Percentiles rank a stretch among this genome's conserved stretches.
These are phyloP conservation scores for Phyllopteryx taeniolatus DNA, from an alignment of 2,113 vertebrate genomes.

Conservation along the genomic window DNA sequence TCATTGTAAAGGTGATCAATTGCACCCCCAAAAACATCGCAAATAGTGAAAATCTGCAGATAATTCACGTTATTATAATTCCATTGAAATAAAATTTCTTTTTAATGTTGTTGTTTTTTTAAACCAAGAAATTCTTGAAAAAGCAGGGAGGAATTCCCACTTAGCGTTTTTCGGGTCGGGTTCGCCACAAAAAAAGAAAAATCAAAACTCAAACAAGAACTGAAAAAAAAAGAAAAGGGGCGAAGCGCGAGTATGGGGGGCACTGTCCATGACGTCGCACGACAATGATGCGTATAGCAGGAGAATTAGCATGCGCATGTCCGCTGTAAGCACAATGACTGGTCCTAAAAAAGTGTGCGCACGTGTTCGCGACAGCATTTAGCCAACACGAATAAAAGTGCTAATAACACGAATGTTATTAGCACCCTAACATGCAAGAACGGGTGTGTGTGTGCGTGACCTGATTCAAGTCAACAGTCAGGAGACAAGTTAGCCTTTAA, in stretches of 20 bases:
- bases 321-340: slow-evolving; percentile 48
- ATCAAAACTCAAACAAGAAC: too few relatives aligned
- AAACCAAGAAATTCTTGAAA: too few relatives aligned
- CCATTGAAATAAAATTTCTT: too few relatives aligned
- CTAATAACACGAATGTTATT: slow-evolving; percentile 16
- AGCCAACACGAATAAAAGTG: slow-evolving; percentile 48
- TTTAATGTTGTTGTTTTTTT: too few relatives aligned
- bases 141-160: too few relatives aligned
- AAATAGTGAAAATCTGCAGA: too few relatives aligned
- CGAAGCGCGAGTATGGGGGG: too few relatives aligned
- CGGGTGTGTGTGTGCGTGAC: slow-evolving; percentile 34
- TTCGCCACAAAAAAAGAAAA: too few relatives aligned
- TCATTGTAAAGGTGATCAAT: neutral
- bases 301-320: slow-evolving; percentile 1
- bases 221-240: too few relatives aligned
- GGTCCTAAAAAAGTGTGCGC: slow-evolving; percentile 16
- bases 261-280: too few relatives aligned
- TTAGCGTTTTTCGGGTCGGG: too few relatives aligned
- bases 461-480: slow-evolving; percentile 64
- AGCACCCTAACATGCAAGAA: slow-evolving; percentile 27
- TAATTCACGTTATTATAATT: too few relatives aligned
- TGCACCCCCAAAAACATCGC: neutral
- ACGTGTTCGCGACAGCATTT: slow-evolving; percentile 35
- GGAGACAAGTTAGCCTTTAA: slow-evolving; percentile 64
- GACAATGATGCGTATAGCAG: neutral